Conservation (phyloP, 2,888 invertebrate genomes). For the Nasonia oneida region DNA sequence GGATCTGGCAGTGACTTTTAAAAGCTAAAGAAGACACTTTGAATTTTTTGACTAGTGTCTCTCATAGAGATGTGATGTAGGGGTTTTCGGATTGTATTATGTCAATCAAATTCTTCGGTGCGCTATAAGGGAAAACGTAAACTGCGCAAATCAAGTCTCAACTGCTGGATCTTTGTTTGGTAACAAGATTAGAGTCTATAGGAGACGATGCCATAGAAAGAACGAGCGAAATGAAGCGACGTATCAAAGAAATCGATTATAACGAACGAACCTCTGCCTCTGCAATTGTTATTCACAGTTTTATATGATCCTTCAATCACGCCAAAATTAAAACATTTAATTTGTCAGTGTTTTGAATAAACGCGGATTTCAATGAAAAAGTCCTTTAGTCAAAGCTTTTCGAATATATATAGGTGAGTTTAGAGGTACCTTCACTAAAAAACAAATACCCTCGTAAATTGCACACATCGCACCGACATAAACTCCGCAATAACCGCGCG, state of each 20-base stretch:
- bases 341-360: no score
- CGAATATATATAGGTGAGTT: no score
- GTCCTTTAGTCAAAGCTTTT: no score
- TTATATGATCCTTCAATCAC: no score
- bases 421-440: no score
- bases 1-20: no score
- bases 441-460: no score
- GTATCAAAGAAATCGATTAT: slow-evolving; percentile 22
- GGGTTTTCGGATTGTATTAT: neutral
- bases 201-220: slow-evolving; percentile 40
- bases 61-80: neutral
- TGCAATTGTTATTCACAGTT: neutral
- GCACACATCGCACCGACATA: neutral
- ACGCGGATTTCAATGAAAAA: no score
- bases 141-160: slow-evolving; percentile 20
- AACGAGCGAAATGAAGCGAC: slow-evolving; percentile 39
- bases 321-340: no score
- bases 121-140: neutral
- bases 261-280: neutral
- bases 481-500: neutral
- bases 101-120: neutral
- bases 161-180: slow-evolving; percentile 29
- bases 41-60: no score
- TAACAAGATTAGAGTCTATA: slow-evolving; percentile 40
- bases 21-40: no score